Conservation (phyloP, 1,140 invertebrate genomes). For the Gryon sp. region DNA sequence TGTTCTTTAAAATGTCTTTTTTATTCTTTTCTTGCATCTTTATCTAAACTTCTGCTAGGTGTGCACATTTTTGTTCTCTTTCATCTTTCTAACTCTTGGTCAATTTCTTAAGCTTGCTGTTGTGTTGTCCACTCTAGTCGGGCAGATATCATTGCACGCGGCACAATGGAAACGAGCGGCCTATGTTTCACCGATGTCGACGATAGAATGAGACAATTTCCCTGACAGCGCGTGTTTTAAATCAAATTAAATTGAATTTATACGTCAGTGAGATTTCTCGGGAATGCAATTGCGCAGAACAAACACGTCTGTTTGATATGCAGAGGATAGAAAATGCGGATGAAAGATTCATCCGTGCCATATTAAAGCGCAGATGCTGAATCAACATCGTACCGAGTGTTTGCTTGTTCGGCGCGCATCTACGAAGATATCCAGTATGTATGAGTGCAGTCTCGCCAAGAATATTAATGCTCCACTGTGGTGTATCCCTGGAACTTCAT, state of each 20-base stretch:
- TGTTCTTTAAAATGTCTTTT: too few species aligned
- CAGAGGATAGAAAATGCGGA: slow-evolving; percentile 60
- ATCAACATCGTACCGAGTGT: slow-evolving; percentile 61
- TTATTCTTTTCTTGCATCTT: too few species aligned
- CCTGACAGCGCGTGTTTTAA: slow-evolving; percentile 51
- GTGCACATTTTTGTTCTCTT: background rate
- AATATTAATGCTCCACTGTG: slow-evolving; percentile 52
- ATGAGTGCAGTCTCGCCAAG: slow-evolving; percentile 37
- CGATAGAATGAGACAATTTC: slow-evolving; percentile 57
- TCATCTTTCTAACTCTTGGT: too few species aligned
- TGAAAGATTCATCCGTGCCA: slow-evolving; percentile 64
- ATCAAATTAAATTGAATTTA: slow-evolving; percentile 65
- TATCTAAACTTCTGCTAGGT: background rate
- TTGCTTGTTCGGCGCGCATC: slow-evolving; percentile 52
- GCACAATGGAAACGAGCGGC: slow-evolving; percentile 45
- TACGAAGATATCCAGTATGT: slow-evolving; percentile 47
- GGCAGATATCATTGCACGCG: slow-evolving; percentile 25
- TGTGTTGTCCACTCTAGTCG: slow-evolving; percentile 4
- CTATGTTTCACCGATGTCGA: slow-evolving; percentile 51
- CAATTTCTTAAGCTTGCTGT: background rate
- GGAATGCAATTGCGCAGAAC: slow-evolving; percentile 58
- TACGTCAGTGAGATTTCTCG: slow-evolving; percentile 53
- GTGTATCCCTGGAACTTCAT: slow-evolving; percentile 34
- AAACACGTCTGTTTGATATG: slow-evolving; percentile 60
- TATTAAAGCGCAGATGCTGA: slow-evolving; percentile 62